Evolutionary conservation across 2,113 vertebrate species (phyloP).

Genomic region (Orthonyx spaldingii): DNA sequence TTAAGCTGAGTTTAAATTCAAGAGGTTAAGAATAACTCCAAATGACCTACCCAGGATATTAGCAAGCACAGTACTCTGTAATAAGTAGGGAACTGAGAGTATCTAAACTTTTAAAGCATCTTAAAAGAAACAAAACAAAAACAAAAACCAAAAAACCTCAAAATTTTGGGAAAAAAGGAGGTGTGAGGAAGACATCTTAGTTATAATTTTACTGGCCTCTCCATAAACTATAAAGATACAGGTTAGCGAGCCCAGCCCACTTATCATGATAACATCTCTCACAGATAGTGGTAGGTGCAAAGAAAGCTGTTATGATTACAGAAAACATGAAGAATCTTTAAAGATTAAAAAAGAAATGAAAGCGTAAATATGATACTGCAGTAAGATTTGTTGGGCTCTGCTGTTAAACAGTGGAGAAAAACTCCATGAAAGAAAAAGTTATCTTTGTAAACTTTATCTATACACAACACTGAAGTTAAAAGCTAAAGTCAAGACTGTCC

Average conservation of each 20-base stretch:
- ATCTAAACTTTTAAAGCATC: neutral
- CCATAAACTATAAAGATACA: neutral
- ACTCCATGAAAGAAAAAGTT: neutral
- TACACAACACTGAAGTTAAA: neutral
- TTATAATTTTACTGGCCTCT: neutral
- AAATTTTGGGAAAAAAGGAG: neutral
- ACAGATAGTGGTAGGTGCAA: neutral
- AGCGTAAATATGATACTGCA: neutral
- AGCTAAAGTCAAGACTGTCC: neutral
- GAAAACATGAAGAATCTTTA: neutral
- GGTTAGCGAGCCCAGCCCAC: neutral
- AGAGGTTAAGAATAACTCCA: neutral
- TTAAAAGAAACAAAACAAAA: neutral
- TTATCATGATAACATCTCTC: neutral
- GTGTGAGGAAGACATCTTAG: neutral
- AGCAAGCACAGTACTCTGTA: neutral
- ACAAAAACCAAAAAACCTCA: neutral
- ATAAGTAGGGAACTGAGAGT: neutral
- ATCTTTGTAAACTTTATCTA: neutral
- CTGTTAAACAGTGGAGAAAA: neutral
- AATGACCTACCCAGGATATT: neutral
- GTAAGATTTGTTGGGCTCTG: neutral
- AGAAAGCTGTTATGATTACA: neutral
- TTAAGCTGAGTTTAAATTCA: neutral
- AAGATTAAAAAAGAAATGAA: neutral